phyloP scores from a whole-genome alignment of 2,113 vertebrate species.

The Catharus minimus region DNA sequence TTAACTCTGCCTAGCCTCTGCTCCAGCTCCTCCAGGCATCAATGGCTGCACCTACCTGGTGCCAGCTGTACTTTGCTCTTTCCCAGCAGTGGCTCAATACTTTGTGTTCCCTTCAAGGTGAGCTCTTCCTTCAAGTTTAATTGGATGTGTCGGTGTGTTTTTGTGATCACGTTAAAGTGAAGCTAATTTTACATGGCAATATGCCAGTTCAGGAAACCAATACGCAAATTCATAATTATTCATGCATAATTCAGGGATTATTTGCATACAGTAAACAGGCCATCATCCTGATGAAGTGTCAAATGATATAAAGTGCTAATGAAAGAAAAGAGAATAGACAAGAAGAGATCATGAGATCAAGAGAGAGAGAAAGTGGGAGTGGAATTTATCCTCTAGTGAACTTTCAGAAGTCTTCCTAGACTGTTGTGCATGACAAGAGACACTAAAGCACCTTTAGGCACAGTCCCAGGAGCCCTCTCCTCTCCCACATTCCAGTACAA shows the following conservation, averaged over 20 bases:
- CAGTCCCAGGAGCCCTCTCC: neutral
- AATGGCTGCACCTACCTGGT: neutral
- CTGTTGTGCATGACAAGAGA: neutral
- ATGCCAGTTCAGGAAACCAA: constrained; percentile 48
- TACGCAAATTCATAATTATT: constrained; percentile 54
- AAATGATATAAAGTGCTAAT: constrained; percentile 42
- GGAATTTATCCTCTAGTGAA: neutral
- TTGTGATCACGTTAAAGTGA: constrained; percentile 4
- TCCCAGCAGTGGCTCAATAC: neutral
- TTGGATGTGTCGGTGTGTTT: neutral
- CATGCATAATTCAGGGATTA: constrained; percentile 57
- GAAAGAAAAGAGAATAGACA: constrained; percentile 42
- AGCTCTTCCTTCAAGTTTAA: neutral
- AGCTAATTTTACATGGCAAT: constrained; percentile 51
- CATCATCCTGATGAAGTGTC: constrained; percentile 45
- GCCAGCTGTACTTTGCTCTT: neutral
- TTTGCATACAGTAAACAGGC: constrained; percentile 68
- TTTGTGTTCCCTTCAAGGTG: constrained; percentile 12
- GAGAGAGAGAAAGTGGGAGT: neutral
- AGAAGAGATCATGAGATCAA: constrained; percentile 8
- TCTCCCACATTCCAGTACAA: neutral
- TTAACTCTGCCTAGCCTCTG: too few species aligned
- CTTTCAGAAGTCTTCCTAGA: neutral
- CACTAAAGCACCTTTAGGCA: neutral
- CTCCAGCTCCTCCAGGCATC: too few species aligned